Evolutionary conservation across 2,888 invertebrate genomes (phyloP), one percentile per base, ranked within the genome.

Genomic region (Scaptomyza parva): DNA sequence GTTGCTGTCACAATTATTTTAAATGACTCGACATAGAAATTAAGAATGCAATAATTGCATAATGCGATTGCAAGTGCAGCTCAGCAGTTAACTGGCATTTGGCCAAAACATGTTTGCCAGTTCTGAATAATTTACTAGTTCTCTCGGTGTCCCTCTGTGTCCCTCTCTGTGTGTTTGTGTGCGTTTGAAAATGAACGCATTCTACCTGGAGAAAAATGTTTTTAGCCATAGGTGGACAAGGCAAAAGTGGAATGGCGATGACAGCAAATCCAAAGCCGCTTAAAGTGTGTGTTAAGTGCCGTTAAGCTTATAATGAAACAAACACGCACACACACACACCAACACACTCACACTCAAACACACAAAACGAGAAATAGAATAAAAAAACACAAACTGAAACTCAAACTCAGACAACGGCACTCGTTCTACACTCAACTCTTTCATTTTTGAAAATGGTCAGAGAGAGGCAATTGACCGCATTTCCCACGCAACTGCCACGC

Each of bases 301-400:
- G 68, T 82, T 82, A 84, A 79, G 86, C 82, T 76, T 70, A 79
- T 88, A 83, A 82, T 86, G 86, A 76, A 82, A 80, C 76, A 54
- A 14, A 24, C 64, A 51, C 40, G 47, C 48, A 44, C 43, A 52
- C 47, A 40, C 28, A 40, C 53, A 55, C 33, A 17, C 28, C 40
- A 33, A 9, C 22, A 37, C 62, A 48, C 40, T 44, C 52, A 44
- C 40, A 51, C 45, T 37, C 28, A 37, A 37, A 37, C n/a, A n/a
- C n/a, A n/a, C n/a, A n/a, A n/a, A 37, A 37, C 9, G 37, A 37
- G 17, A 35, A 2, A 37, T 9, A 17, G 37, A 17, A 37, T 37
- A 6, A 17, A 40, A 40, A 30, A 45, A 45, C 40, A 47, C 48
- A 41, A 43, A 52, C 45, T 40, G 26, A 40, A 61, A 52, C 45